Percentiles rank a stretch among this genome's conserved stretches.
Evolutionary conservation across 2,113 vertebrate genomes (phyloP).

Genomic region (Rhizomys pruinosus): DNA sequence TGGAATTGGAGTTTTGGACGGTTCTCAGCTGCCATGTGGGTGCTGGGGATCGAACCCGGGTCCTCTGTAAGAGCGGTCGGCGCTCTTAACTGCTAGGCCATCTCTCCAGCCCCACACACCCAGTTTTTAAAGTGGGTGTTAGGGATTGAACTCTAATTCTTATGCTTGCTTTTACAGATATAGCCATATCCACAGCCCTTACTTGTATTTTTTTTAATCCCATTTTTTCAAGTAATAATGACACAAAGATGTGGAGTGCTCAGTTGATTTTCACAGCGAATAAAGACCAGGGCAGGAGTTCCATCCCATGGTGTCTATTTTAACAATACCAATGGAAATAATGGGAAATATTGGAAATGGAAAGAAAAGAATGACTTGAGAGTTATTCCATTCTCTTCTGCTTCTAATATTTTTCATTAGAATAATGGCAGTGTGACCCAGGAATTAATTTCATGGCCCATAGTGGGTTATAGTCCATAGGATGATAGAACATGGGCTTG

Average conservation of each 20-base stretch:
- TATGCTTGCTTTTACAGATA: neutral
- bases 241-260: neutral
- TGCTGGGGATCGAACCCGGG: no score
- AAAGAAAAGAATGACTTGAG: neutral
- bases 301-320: neutral
- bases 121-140: neutral
- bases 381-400: neutral
- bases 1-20: no score
- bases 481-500: slow-evolving; percentile 10
- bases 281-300: neutral
- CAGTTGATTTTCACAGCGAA: neutral
- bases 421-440: slow-evolving; percentile 52
- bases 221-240: neutral
- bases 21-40: no score
- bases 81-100: no score
- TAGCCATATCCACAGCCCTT: neutral
- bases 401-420: slow-evolving; percentile 45
- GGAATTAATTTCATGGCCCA: slow-evolving; percentile 62
- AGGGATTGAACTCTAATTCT: neutral
- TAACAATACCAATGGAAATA: neutral
- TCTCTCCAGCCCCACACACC: no score
- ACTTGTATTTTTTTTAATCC: neutral
- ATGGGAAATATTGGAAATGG: neutral
- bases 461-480: slow-evolving; percentile 38
- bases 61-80: no score